Evolutionary conservation across 1,140 invertebrate species (phyloP).

Genomic region (Ladona fulva): DNA sequence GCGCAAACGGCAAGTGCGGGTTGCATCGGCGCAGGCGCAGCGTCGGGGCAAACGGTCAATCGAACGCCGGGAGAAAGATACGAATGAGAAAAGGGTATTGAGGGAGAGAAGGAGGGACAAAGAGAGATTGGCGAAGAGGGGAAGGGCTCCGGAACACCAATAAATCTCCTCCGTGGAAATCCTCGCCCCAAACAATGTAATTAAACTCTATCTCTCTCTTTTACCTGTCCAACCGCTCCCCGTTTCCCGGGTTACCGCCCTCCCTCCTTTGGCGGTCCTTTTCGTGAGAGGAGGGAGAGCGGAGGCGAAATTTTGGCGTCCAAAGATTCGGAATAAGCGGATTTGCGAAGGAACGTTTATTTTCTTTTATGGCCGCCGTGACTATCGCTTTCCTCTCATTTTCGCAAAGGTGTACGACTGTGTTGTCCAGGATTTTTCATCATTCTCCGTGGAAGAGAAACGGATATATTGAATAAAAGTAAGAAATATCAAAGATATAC

Average conservation of each 20-base stretch:
- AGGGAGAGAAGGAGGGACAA: background rate
- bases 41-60: background rate
- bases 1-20: too few species aligned
- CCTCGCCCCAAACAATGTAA: constrained; percentile 7
- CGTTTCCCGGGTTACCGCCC: background rate
- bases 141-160: background rate
- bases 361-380: too few species aligned
- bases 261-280: background rate
- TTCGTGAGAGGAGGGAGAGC: background rate
- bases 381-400: too few species aligned
- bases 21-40: background rate
- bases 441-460: too few species aligned
- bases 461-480: too few species aligned
- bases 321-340: too few species aligned
- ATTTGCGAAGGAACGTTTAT: too few species aligned
- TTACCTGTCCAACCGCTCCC: background rate
- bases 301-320: too few species aligned
- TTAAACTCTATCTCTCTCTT: constrained; percentile 10
- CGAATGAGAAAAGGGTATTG: background rate
- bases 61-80: background rate
- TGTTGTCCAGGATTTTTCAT: too few species aligned
- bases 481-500: too few species aligned
- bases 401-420: too few species aligned
- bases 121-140: background rate
- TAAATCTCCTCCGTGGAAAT: background rate